Percentiles rank a stretch among this genome's conserved stretches.
phyloP scores from a whole-genome alignment of 1,140 invertebrate species.

The Drosophila ficusphila region DNA sequence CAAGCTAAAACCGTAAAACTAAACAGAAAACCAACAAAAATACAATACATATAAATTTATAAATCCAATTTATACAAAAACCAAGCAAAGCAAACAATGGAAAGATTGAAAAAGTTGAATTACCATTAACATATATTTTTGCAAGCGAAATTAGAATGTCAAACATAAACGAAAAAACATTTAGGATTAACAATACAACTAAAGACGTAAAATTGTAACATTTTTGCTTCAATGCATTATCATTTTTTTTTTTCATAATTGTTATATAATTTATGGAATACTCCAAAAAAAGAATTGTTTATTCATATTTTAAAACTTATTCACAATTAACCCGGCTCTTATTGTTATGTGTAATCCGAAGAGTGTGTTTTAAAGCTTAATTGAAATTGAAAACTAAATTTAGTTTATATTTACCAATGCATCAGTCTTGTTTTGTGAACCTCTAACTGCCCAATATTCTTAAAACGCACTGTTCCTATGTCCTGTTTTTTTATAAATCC shows the following conservation, averaged over 20 bases:
- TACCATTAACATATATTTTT: conserved; percentile 69
- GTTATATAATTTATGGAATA: conserved; percentile 63
- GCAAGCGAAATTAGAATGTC: conserved; percentile 72
- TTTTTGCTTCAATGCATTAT: conserved; percentile 7
- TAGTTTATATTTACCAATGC: conserved; percentile 14
- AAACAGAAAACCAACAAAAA: conserved; percentile 26
- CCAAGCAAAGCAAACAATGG: conserved; percentile 8
- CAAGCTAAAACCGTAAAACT: conserved; percentile 67
- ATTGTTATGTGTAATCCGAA: conserved; percentile 21
- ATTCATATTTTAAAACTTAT: conserved; percentile 20
- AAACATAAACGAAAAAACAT: conserved; percentile 55
- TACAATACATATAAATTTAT: conserved; percentile 55
- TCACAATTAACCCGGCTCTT: not conserved
- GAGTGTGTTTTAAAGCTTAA: conserved; percentile 34
- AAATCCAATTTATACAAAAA: conserved; percentile 72
- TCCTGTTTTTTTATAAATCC: conserved; percentile 13
- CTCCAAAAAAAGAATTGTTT: conserved; percentile 36
- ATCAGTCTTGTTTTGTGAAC: conserved; percentile 22
- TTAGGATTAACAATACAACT: conserved; percentile 52
- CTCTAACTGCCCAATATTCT: conserved; percentile 19
- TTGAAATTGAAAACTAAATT: conserved; percentile 12
- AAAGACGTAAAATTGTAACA: conserved; percentile 59
- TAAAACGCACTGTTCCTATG: conserved; percentile 24
- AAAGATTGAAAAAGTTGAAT: conserved; percentile 41
- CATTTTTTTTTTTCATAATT: conserved; percentile 44